These are phyloP conservation scores for Rhipidura dahli DNA, from an alignment of 2,113 vertebrate species.

Conservation along the genomic window DNA sequence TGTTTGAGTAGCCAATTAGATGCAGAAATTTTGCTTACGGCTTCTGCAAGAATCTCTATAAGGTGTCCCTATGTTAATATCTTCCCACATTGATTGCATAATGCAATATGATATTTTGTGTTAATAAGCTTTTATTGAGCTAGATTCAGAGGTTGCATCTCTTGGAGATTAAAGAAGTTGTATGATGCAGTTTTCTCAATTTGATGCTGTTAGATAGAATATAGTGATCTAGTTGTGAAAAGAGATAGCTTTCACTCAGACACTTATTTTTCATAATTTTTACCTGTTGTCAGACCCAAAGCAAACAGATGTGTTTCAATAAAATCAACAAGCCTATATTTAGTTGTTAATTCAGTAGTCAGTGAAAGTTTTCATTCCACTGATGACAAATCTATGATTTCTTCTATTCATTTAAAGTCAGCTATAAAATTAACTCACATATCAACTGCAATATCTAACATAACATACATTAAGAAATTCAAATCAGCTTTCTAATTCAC, in stretches of 20 bases:
- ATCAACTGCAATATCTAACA: neutral
- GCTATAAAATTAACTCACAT: neutral
- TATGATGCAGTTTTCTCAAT: neutral
- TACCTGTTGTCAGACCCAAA: neutral
- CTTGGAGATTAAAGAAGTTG: neutral
- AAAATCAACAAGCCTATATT: neutral
- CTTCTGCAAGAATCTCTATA: neutral
- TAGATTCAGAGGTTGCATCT: neutral
- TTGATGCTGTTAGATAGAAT: neutral
- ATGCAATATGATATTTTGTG: neutral
- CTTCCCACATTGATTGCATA: neutral
- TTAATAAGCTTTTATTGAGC: slow-evolving; percentile 25
- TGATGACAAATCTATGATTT: neutral
- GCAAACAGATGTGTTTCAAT: neutral
- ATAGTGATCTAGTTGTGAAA: neutral
- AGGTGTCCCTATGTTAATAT: neutral
- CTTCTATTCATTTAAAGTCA: neutral
- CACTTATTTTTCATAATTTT: neutral
- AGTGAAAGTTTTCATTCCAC: neutral
- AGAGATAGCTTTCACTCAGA: neutral
- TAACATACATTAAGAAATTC: neutral
- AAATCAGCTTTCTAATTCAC: neutral
- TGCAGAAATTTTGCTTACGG: neutral
- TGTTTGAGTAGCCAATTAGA: neutral
- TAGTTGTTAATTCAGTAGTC: neutral